Conservation (phyloP, 2,888 invertebrate genomes). For the Trachelus troglodyta region DNA sequence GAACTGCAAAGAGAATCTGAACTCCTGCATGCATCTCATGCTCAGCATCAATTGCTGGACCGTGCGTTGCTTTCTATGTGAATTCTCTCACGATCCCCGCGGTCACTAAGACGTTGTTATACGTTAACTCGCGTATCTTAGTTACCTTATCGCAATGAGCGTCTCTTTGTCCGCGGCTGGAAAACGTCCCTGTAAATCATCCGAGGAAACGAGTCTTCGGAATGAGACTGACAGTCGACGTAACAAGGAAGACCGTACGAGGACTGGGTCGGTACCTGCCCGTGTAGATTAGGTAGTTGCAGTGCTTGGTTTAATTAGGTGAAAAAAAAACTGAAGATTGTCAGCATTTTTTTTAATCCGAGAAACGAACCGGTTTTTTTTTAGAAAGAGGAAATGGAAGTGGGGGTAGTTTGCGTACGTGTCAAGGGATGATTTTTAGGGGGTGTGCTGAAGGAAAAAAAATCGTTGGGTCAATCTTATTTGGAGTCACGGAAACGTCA, state of each 20-base stretch:
- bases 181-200: conserved; percentile 54
- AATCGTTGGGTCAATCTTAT: too few species aligned
- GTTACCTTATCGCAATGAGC: conserved; percentile 49
- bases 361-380: too few species aligned
- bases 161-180: conserved; percentile 44
- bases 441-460: too few species aligned
- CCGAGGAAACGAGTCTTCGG: conserved; percentile 18
- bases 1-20: too few species aligned
- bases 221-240: conserved; percentile 24
- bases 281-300: too few species aligned
- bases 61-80: conserved; percentile 36
- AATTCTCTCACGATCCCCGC: conserved; percentile 56
- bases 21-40: conserved; percentile 14
- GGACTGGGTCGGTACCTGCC: too few species aligned
- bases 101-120: conserved; percentile 43
- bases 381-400: too few species aligned
- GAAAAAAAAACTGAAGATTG: too few species aligned
- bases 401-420: too few species aligned
- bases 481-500: conserved; percentile 20
- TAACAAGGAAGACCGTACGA: conserved; percentile 12
- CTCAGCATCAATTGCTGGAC: conserved; percentile 9
- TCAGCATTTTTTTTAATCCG: too few species aligned
- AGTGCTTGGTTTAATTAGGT: too few species aligned
- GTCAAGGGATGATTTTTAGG: too few species aligned
- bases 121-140: conserved; percentile 56